These are phyloP conservation scores for Tapera naevia DNA, from an alignment of 2,797 vertebrate genomes.

Conservation along the genomic window DNA sequence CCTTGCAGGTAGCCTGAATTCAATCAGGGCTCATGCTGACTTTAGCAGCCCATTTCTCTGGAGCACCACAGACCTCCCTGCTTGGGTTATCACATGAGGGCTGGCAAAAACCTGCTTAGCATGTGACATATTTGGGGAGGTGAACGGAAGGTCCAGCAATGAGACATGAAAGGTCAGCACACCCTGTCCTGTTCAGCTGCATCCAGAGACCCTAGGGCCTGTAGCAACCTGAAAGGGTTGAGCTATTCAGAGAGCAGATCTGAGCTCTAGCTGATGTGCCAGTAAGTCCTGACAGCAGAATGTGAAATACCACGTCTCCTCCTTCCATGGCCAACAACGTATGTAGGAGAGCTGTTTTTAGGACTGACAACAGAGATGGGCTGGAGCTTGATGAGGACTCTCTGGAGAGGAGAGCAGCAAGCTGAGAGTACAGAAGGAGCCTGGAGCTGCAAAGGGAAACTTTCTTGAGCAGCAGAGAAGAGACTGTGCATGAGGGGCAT, in stretches of 20 bases:
- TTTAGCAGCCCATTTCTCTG: background rate
- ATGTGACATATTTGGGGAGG: rapidly evolving
- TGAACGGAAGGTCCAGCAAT: background rate
- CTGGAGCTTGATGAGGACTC: background rate
- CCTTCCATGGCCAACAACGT: rapidly evolving
- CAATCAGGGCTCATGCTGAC: background rate
- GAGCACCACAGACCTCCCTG: background rate
- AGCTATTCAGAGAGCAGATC: background rate
- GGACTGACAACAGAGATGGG: background rate
- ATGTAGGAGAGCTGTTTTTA: background rate
- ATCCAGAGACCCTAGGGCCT: background rate
- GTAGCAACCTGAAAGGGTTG: background rate
- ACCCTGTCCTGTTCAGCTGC: background rate
- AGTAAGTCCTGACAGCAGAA: background rate
- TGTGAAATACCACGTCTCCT: background rate
- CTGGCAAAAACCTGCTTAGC: background rate
- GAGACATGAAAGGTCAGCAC: background rate
- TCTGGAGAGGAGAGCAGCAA: background rate
- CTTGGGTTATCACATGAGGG: background rate
- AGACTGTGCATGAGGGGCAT: background rate
- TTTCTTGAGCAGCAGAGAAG: background rate
- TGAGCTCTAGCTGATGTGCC: background rate
- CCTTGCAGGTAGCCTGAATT: background rate
- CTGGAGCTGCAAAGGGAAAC: background rate
- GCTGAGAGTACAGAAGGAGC: background rate